phyloP scores from a whole-genome alignment of 2,113 vertebrate genomes.

The Labrus mixtus region DNA sequence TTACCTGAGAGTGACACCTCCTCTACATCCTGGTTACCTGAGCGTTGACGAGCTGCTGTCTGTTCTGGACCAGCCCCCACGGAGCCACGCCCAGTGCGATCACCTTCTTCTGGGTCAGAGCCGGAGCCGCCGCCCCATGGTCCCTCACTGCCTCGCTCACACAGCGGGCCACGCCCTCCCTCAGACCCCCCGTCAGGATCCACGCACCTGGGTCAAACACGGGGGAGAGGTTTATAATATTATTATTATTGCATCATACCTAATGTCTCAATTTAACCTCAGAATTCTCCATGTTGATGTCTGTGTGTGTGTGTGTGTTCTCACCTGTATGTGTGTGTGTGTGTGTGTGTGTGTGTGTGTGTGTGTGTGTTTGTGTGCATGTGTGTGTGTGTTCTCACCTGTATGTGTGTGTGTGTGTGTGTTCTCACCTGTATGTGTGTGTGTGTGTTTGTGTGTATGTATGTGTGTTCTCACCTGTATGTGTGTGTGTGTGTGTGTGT shows the following conservation, averaged over 20 bases:
- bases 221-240: background rate
- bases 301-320: no score
- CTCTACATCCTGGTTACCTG: conserved; percentile 78
- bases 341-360: no score
- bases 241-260: no score
- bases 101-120: conserved; percentile 82
- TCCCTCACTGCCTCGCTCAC: conserved; percentile 91
- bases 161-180: conserved; percentile 85
- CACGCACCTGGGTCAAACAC: conserved; percentile 84
- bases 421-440: no score
- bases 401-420: no score
- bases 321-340: no score
- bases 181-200: conserved; percentile 89
- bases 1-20: background rate
- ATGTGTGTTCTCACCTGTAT: no score
- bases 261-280: no score
- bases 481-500: no score
- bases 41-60: conserved; percentile 82
- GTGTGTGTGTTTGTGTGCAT: no score
- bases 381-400: no score
- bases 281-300: background rate
- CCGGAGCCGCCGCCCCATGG: conserved; percentile 85
- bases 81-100: conserved; percentile 88
- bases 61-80: conserved; percentile 88
- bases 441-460: no score